Conservation (phyloP, 2,888 invertebrate genomes). For the Auanema freiburgensis region DNA sequence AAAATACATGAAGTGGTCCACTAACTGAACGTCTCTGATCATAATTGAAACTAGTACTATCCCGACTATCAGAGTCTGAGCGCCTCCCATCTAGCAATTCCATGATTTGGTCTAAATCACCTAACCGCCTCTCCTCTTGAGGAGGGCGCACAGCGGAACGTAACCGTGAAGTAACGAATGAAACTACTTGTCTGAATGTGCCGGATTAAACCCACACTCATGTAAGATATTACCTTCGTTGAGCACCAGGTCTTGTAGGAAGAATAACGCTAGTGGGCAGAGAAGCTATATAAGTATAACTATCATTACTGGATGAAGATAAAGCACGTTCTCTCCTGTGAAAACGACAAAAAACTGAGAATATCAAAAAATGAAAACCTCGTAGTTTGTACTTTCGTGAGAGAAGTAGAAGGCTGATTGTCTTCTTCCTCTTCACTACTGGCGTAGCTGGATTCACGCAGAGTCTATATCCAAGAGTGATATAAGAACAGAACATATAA, state of each 20-base stretch:
- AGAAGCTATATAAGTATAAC: conserved; percentile 48
- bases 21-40: no score
- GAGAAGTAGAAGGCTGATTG: not conserved
- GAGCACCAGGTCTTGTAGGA: conserved; percentile 27
- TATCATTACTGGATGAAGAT: conserved; percentile 39
- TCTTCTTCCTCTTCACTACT: conserved; percentile 39
- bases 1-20: not conserved
- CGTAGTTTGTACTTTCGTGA: no score
- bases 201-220: not conserved
- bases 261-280: conserved; percentile 44
- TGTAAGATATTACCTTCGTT: conserved; percentile 9
- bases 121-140: not conserved
- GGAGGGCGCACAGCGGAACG: conserved; percentile 15
- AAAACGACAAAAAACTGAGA: conserved; percentile 1
- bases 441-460: conserved; percentile 33
- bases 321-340: conserved; percentile 36
- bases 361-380: no score
- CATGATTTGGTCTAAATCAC: conserved; percentile 19
- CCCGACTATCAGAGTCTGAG: not conserved
- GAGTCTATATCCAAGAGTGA: conserved; percentile 13
- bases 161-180: conserved; percentile 23
- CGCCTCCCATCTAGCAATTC: conserved; percentile 9
- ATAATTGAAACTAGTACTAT: no score
- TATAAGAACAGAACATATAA: not conserved
- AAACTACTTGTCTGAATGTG: conserved; percentile 12